These are phyloP conservation scores for Clistopyga incitator DNA, from an alignment of 2,888 invertebrate genomes.

Conservation along the genomic window DNA sequence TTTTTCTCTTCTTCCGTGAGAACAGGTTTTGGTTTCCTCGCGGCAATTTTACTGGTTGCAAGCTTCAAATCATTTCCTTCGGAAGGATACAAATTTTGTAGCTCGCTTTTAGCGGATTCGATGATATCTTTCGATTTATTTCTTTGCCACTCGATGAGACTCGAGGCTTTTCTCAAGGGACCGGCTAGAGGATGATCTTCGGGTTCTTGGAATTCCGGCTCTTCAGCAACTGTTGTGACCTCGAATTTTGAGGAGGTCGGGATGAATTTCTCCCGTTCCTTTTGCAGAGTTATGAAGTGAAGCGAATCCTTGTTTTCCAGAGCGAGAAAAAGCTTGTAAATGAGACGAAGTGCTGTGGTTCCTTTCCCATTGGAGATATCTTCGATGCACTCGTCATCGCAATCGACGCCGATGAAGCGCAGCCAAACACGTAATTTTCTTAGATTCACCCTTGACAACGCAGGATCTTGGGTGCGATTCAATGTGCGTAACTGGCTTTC, in stretches of 20 bases:
- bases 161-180: constrained; percentile 85
- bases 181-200: constrained; percentile 82
- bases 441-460: constrained; percentile 86
- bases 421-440: constrained; percentile 86
- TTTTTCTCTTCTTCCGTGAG: constrained; percentile 38
- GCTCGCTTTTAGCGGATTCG: constrained; percentile 84
- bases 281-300: constrained; percentile 86
- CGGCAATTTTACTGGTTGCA: constrained; percentile 19
- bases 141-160: constrained; percentile 87
- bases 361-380: constrained; percentile 84
- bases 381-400: constrained; percentile 84
- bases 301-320: constrained; percentile 87
- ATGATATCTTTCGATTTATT: constrained; percentile 85
- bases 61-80: constrained; percentile 1
- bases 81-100: constrained; percentile 79
- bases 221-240: constrained; percentile 72
- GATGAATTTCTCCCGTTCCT: constrained; percentile 75
- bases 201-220: constrained; percentile 53
- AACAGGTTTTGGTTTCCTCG: not conserved
- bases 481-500: constrained; percentile 86
- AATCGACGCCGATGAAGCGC: constrained; percentile 84
- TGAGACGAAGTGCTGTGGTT: constrained; percentile 85
- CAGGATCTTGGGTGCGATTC: constrained; percentile 81
- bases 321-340: constrained; percentile 87
- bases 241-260: constrained; percentile 75